Base-by-base conservation (phyloP, 2,888 invertebrate genomes). In the Oxyteleia sp. region DNA sequence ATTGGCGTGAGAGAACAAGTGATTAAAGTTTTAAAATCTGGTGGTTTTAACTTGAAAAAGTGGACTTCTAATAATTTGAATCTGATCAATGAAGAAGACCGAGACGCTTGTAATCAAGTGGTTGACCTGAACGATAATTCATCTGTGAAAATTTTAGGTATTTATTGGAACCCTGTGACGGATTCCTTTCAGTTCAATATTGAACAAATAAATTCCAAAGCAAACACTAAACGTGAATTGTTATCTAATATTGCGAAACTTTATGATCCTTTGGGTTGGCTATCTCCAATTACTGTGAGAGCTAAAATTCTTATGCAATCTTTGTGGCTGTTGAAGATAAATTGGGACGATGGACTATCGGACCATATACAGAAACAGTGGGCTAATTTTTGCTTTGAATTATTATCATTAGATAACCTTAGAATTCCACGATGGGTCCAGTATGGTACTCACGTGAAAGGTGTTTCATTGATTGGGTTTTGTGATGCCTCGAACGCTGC, bases 31-130 rank as follows among this genome's bases (percentile, higher is more conserved):
- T 11, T 49, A 4, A 4, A 8, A 2, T 4, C 2, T 1, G 57
- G 57, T 7, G 41, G 57, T 10, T 20, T 57, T 10, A 7, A 16
- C 5, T n/a, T 57, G 4, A 16, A 20, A 16, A 57, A 57, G n/a
- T 57, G 57, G 57, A 38, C 32, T 8, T 0, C 32, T 8, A 29
- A 53, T 32, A 10, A 4, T 38, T 5, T 23, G 5, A 4, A 2
- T 2, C 23, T 23, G 23, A 23, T 2, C 3, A 5, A 23, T 4
- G 3, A 23, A 5, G 2, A 2, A 5, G 23, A 23, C 23, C 3
- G 5, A 5, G 5, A 23, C 5, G 2, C 23, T 4, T 4, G 2
- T 5, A 2, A 4, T 23, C 5, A 2, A 2, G 5, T 4, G 23
- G 2, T 23, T 5, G 23, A 23, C 2, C 23, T 5, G 5, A 23